Evolutionary conservation across 1,140 invertebrate species (phyloP).

Genomic region (Dolichoris vasculosae): DNA sequence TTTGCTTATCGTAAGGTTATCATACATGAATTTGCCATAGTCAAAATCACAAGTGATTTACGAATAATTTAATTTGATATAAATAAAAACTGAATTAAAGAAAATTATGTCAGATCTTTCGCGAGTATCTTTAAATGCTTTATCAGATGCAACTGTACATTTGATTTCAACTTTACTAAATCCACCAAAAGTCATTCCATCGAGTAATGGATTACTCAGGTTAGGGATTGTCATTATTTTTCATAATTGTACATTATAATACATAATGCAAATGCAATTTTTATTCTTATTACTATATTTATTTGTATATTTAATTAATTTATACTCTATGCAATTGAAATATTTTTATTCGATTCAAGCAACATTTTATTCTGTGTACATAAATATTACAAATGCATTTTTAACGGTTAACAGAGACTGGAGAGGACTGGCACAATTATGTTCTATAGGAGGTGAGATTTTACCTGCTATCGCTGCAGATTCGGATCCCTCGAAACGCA

Average conservation of each 20-base stretch:
- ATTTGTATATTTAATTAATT: background rate
- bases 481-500: conserved; percentile 74
- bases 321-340: background rate
- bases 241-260: background rate
- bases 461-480: conserved; percentile 71
- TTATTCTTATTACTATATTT: background rate
- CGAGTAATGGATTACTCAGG: conserved; percentile 76
- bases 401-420: conserved; percentile 77
- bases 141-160: conserved; percentile 71
- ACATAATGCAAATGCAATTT: background rate
- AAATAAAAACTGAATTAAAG: background rate
- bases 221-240: conserved; percentile 58
- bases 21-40: background rate
- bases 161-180: conserved; percentile 77
- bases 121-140: conserved; percentile 78
- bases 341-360: background rate
- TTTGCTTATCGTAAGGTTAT: background rate
- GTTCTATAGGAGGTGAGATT: conserved; percentile 71
- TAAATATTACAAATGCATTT: conserved; percentile 26
- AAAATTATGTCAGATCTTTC: conserved; percentile 77
- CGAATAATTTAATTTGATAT: background rate
- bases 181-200: conserved; percentile 77
- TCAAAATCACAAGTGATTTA: background rate
- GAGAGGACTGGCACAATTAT: conserved; percentile 79
- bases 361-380: background rate